Evolutionary conservation across 2,113 vertebrate genomes (phyloP).

Genomic region (Centrocercus urophasianus): DNA sequence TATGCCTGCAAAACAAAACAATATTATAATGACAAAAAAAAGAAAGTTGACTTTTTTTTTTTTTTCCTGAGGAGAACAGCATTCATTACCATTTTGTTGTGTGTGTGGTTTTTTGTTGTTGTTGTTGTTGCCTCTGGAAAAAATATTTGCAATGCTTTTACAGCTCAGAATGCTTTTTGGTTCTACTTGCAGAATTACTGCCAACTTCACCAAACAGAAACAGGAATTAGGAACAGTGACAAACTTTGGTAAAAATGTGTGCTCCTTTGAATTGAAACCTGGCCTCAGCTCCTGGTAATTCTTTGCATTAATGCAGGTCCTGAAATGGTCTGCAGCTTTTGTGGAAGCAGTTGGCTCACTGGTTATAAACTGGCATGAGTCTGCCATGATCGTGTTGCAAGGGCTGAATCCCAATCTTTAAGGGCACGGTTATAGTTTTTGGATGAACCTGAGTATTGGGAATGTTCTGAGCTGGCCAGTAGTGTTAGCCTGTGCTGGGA

Average conservation of each 20-base stretch:
- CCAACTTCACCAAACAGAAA: not conserved
- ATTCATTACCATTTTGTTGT: not conserved
- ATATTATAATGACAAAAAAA: not conserved
- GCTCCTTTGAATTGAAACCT: not conserved
- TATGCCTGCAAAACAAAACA: not conserved
- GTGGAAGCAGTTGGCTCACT: not conserved
- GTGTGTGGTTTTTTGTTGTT: not conserved
- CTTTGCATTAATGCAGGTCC: not conserved
- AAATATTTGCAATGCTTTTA: not conserved
- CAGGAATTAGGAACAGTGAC: not conserved
- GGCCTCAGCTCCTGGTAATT: not conserved
- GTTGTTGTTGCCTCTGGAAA: not conserved
- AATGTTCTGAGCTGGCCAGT: not conserved
- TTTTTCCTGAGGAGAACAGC: not conserved
- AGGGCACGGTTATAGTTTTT: not conserved
- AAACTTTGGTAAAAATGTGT: not conserved
- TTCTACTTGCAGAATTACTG: not conserved
- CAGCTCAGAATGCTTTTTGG: not conserved
- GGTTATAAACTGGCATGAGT: not conserved
- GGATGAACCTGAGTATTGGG: not conserved
- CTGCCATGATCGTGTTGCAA: not conserved
- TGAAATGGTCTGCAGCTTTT: rapidly evolving
- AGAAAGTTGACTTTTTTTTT: not conserved
- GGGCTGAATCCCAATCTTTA: not conserved
- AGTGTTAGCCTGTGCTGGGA: not conserved